A percentile compares a stretch with the other conserved stretches of the same genome.
Conservation (phyloP, 2,888 invertebrate species). For the Limnephilus lunatus region DNA sequence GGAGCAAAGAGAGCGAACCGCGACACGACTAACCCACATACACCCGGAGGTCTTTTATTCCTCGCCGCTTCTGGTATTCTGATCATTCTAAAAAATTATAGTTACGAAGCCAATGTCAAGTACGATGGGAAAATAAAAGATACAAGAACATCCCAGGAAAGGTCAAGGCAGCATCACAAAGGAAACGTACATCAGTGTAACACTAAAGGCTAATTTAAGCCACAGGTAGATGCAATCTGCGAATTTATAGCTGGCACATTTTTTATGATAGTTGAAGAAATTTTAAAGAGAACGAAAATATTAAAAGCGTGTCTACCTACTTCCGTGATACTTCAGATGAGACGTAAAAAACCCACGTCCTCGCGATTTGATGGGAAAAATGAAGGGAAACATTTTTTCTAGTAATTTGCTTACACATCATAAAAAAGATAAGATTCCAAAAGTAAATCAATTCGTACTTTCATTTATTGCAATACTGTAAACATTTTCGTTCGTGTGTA, state of each 20-base stretch:
- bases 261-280: neutral
- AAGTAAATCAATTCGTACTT: neutral
- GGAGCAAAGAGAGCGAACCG: slow-evolving; percentile 39
- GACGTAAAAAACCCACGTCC: neutral
- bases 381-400: neutral
- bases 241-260: neutral
- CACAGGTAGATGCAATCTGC: neutral
- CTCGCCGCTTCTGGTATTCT: slow-evolving; percentile 2
- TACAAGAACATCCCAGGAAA: neutral
- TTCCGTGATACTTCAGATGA: neutral
- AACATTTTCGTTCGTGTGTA: too few relatives aligned
- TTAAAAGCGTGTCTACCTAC: neutral
- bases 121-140: neutral
- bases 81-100: neutral
- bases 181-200: neutral
- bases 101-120: neutral
- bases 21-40: slow-evolving; percentile 54
- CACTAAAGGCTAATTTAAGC: neutral
- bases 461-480: too few relatives aligned
- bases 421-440: neutral
- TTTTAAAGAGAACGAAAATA: neutral
- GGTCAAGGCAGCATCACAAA: neutral
- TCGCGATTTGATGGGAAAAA: neutral
- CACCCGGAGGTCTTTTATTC: neutral
- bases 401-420: neutral